These are phyloP conservation scores for Lethenteron reissneri DNA, from an alignment of 2,113 vertebrate species.

Conservation along the genomic window DNA sequence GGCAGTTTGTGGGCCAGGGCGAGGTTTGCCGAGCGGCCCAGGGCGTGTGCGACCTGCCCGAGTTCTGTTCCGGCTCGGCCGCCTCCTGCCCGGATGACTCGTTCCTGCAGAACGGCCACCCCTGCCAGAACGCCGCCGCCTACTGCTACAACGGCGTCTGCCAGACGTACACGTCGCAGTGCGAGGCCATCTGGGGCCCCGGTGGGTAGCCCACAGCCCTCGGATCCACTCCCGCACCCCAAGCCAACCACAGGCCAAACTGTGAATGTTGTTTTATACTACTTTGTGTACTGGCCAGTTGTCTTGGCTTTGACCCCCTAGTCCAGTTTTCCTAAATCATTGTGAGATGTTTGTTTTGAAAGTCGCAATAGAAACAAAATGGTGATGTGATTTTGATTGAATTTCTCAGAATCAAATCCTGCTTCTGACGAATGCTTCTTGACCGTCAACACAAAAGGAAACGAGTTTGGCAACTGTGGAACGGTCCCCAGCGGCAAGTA, in stretches of 20 bases:
- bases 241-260: neutral
- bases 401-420: slow-evolving; percentile 6
- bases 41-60: slow-evolving; percentile 45
- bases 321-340: neutral
- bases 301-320: neutral
- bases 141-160: slow-evolving; percentile 56
- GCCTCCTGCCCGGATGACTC: slow-evolving; percentile 35
- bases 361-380: neutral
- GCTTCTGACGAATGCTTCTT: slow-evolving; percentile 36
- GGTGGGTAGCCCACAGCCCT: slow-evolving; percentile 19
- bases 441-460: slow-evolving; percentile 27
- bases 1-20: slow-evolving; percentile 1
- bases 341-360: neutral
- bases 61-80: slow-evolving; percentile 35
- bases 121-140: slow-evolving; percentile 23
- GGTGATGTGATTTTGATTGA: neutral
- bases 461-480: slow-evolving; percentile 53
- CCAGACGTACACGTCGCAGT: slow-evolving; percentile 47
- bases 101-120: slow-evolving; percentile 42
- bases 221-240: neutral
- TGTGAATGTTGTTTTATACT: neutral
- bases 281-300: no score
- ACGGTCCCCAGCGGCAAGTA: neutral
- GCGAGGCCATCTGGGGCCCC: slow-evolving; percentile 32
- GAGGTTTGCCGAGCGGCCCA: slow-evolving; percentile 23